Conservation (phyloP, 2,113 vertebrate species). For the Theristicus caerulescens region DNA sequence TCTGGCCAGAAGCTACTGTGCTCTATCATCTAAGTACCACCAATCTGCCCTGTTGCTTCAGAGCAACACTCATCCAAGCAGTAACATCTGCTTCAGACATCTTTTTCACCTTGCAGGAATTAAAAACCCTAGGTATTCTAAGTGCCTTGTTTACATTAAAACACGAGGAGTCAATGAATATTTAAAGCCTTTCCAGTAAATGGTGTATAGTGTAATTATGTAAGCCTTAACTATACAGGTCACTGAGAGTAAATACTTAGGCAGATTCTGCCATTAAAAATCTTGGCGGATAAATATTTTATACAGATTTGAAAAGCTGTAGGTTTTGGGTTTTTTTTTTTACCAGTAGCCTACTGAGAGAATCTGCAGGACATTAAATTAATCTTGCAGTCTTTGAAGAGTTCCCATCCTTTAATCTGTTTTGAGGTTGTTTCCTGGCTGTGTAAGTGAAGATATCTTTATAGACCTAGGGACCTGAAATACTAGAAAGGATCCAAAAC, state of each 20-base stretch:
- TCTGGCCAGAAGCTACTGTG: background rate
- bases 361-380: constrained; percentile 43
- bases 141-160: constrained; percentile 62
- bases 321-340: background rate
- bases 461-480: background rate
- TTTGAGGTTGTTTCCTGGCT: background rate
- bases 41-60: background rate
- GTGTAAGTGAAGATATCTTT: background rate
- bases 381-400: constrained; percentile 29
- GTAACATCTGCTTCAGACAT: constrained; percentile 32
- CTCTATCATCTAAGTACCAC: background rate
- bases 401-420: constrained; percentile 20
- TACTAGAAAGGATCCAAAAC: background rate
- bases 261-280: constrained; percentile 48
- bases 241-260: constrained; percentile 42
- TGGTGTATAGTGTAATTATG: constrained; percentile 46
- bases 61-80: background rate
- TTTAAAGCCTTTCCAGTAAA: constrained; percentile 62
- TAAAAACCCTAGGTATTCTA: constrained; percentile 31
- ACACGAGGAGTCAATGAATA: constrained; percentile 51
- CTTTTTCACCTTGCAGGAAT: constrained; percentile 38
- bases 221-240: constrained; percentile 45
- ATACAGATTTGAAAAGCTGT: constrained; percentile 16
- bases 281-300: constrained; percentile 53
- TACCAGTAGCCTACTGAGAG: background rate